Evolutionary conservation across 1,140 invertebrate species (phyloP), one percentile per base, ranked within the genome.

Genomic region (Odontomachus brunneus): DNA sequence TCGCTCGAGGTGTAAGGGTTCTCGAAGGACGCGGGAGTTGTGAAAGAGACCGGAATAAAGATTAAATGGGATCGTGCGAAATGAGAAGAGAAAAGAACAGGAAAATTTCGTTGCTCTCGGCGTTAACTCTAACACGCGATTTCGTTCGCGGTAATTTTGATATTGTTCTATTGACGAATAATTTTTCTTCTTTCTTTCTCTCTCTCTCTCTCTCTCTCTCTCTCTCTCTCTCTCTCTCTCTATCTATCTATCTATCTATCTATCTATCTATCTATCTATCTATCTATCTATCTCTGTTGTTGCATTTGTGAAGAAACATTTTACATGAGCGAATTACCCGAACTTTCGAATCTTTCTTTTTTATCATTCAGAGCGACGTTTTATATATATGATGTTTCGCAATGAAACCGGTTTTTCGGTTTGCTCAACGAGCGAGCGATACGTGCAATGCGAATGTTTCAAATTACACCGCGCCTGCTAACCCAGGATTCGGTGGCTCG

Each of bases 391-490:
- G 59, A 12, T 19, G 17, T n/a, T n/a, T n/a, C 26, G 60, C 33
- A 11, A 11, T 1, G 38, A 76, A 19, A 17, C n/a, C 33, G 17
- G 65, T 3, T 53, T 76, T 76, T 29, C 19, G n/a, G n/a, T n/a
- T n/a, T n/a, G 51, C 24, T 22, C 55, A 71, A 29, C 57, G 60
- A 76, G 1, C 38, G 63, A 67, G 14, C 17, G 75, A 69, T 12
- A 49, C 12, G 49, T 38, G 75, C 49, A 78, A 69, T 38, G 49
- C 69, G 63, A 78, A 78, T 44, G 75, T 78, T 78, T 78, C 55
- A 78, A 78, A 78, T 78, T 78, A 57, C 75, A 14, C 63, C 59
- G 62, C 53, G 19, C 22, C 22, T 22, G 49, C 55, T 78, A 55
- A 67, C 38, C 29, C 51, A 57, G 69, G 63, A 78, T 67, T 78